phyloP scores from a whole-genome alignment of 2,888 invertebrate species.

The Cyaniris semiargus region DNA sequence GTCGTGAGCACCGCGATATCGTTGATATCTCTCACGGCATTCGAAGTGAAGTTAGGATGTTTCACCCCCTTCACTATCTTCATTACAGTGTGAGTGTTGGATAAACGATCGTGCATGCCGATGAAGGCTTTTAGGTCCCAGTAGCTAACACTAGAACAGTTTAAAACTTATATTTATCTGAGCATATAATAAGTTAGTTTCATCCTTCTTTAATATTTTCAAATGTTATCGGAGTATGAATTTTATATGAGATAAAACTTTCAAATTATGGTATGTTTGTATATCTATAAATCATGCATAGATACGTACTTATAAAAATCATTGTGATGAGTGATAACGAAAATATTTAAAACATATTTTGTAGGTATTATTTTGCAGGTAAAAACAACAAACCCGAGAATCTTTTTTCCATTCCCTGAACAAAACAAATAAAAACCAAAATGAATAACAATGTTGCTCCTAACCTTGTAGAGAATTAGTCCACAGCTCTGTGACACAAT shows the following conservation, averaged over 20 bases:
- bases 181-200: too few relatives aligned
- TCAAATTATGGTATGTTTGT: too few relatives aligned
- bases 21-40: constrained; percentile 78
- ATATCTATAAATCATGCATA: too few relatives aligned
- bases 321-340: too few relatives aligned
- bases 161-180: neutral
- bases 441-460: constrained; percentile 1
- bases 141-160: constrained; percentile 58
- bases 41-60: constrained; percentile 76
- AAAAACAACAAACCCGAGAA: neutral
- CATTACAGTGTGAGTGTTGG: constrained; percentile 52
- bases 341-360: too few relatives aligned
- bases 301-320: too few relatives aligned
- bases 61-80: constrained; percentile 60
- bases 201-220: too few relatives aligned
- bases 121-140: constrained; percentile 66
- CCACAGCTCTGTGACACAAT: neutral
- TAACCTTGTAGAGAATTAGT: constrained; percentile 1
- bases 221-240: too few relatives aligned
- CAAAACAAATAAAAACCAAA: neutral
- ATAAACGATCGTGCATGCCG: constrained; percentile 77
- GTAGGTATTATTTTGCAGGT: too few relatives aligned
- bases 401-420: neutral
- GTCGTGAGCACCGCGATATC: constrained; percentile 81
- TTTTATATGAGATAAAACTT: too few relatives aligned